Conservation (phyloP, 1,140 invertebrate genomes). For the Drosophila takahashii region DNA sequence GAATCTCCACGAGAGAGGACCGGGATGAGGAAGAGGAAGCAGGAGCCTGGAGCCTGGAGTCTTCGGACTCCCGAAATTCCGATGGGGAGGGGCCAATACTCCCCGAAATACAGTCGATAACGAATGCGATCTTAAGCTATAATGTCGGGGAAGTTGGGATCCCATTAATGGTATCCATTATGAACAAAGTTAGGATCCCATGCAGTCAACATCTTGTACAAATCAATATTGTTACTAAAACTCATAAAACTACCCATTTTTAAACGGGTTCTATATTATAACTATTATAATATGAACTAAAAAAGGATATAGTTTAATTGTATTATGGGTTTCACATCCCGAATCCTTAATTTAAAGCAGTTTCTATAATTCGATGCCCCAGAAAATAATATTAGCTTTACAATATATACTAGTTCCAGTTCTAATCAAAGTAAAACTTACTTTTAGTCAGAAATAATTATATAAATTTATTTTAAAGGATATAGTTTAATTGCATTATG, state of each 20-base stretch:
- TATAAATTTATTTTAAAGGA: too few species aligned
- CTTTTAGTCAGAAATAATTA: too few species aligned
- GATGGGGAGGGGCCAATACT: background rate
- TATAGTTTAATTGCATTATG: too few species aligned
- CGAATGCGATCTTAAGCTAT: background rate
- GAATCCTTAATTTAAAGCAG: too few species aligned
- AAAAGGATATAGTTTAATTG: too few species aligned
- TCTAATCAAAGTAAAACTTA: too few species aligned
- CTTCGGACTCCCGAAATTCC: background rate
- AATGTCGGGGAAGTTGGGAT: background rate
- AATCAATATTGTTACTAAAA: background rate
- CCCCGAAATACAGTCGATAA: background rate
- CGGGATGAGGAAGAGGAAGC: background rate
- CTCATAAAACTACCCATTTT: background rate
- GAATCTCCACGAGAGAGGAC: background rate
- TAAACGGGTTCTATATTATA: background rate
- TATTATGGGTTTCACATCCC: too few species aligned
- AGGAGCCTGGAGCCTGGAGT: background rate
- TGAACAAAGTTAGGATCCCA: background rate
- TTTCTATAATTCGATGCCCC: too few species aligned
- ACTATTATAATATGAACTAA: background rate
- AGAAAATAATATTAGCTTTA: too few species aligned
- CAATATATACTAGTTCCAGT: too few species aligned
- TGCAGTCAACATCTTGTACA: background rate
- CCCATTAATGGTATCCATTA: background rate